phyloP scores from a whole-genome alignment of 2,797 vertebrate genomes.

The Syncerus caffer region DNA sequence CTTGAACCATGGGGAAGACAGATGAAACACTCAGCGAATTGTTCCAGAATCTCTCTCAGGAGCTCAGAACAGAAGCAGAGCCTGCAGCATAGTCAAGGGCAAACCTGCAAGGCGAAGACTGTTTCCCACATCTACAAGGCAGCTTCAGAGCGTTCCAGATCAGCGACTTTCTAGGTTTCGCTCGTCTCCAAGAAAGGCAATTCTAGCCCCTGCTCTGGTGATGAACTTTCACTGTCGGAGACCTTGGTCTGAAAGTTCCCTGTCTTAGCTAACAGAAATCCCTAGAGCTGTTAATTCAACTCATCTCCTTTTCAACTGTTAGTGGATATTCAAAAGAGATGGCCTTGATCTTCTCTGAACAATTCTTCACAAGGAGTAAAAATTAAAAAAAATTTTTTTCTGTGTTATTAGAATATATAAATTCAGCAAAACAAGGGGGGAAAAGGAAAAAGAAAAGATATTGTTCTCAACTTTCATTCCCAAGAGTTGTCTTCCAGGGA shows the following conservation, averaged over 20 bases:
- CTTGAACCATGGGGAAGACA: neutral
- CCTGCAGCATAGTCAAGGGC: neutral
- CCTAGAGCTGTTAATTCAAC: neutral
- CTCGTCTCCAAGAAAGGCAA: neutral
- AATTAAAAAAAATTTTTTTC: neutral
- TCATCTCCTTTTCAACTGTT: slow-evolving; percentile 3
- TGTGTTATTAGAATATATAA: neutral
- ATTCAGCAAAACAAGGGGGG: neutral
- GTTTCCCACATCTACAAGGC: neutral
- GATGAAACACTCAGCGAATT: neutral
- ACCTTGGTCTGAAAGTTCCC: slow-evolving; percentile 11
- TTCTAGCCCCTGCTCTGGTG: neutral
- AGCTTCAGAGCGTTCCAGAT: neutral
- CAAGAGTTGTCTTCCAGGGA: slow-evolving; percentile 34
- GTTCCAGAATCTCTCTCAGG: neutral
- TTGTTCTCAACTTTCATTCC: neutral
- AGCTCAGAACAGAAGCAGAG: neutral
- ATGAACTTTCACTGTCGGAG: neutral
- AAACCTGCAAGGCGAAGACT: neutral
- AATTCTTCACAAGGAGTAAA: neutral
- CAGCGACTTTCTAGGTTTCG: neutral
- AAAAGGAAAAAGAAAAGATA: neutral
- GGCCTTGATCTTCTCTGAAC: slow-evolving; percentile 2
- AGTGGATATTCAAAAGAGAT: neutral
- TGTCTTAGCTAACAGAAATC: neutral